Evolutionary conservation across 2,113 vertebrate genomes (phyloP).

Genomic region (Melanerpes formicivorus): DNA sequence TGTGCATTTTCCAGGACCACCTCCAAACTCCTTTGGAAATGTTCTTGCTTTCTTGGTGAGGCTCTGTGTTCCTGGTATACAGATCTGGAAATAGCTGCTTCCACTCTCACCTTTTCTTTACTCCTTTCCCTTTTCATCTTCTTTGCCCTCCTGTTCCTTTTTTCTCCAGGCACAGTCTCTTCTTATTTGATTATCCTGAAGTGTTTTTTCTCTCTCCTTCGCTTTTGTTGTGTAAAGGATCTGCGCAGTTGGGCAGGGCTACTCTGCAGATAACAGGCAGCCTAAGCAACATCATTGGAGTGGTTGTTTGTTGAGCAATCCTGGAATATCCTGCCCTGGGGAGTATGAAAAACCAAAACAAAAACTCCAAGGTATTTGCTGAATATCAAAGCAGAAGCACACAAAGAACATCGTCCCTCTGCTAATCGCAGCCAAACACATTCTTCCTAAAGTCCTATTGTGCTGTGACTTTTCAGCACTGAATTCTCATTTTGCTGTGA

Average conservation of each 20-base stretch:
- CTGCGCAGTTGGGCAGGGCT: constrained; percentile 25
- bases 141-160: not conserved
- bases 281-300: constrained; percentile 36
- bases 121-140: not conserved
- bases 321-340: constrained; percentile 53
- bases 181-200: constrained; percentile 25
- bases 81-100: not conserved
- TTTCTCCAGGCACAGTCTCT: not conserved
- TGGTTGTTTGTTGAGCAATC: constrained; percentile 57
- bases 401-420: constrained; percentile 2
- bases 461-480: not conserved
- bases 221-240: constrained; percentile 12
- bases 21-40: constrained; percentile 37
- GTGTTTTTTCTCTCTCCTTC: not conserved
- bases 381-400: constrained; percentile 54
- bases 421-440: not conserved
- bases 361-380: constrained; percentile 52
- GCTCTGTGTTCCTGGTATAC: not conserved
- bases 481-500: not conserved
- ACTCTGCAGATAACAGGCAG: constrained; percentile 43
- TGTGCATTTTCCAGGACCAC: constrained; percentile 50
- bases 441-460: not conserved
- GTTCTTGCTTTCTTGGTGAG: not conserved
- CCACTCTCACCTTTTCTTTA: not conserved
- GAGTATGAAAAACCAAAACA: constrained; percentile 53